These are phyloP conservation scores for Dusona sp. DNA, from an alignment of 2,888 invertebrate species.

Conservation along the genomic window DNA sequence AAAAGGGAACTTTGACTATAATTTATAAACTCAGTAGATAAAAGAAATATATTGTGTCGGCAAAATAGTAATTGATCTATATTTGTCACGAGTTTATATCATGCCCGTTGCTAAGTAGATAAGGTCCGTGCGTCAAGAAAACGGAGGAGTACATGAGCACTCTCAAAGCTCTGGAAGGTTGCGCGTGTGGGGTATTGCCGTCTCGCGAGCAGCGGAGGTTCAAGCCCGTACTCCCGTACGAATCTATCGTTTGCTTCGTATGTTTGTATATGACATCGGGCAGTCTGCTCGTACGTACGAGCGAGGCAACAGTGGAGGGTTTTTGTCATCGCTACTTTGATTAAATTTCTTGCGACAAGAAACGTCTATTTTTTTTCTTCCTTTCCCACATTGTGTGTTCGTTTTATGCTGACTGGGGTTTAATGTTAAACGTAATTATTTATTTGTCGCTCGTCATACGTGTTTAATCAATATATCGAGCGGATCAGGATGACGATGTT, in stretches of 20 bases:
- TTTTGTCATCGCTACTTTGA: conserved; percentile 6
- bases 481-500: conserved; percentile 55
- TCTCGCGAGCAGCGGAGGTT: conserved; percentile 11
- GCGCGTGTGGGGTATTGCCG: conserved; percentile 16
- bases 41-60: not conserved
- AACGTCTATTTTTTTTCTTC: not conserved
- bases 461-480: conserved; percentile 60
- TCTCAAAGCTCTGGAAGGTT: conserved; percentile 24
- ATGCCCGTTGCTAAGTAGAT: conserved; percentile 12
- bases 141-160: conserved; percentile 10
- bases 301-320: conserved; percentile 43
- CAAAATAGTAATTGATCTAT: not conserved
- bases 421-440: conserved; percentile 21
- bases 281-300: conserved; percentile 65
- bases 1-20: no score
- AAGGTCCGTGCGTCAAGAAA: conserved; percentile 14
- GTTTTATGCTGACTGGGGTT: not conserved
- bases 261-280: conserved; percentile 10
- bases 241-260: conserved; percentile 17
- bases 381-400: not conserved
- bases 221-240: conserved; percentile 5
- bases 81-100: not conserved
- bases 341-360: conserved; percentile 18
- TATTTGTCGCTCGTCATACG: conserved; percentile 3
- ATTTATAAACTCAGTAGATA: no score